These are phyloP conservation scores for Vannuccia rotundouncinata DNA, from an alignment of 2,888 invertebrate genomes.

Conservation along the genomic window DNA sequence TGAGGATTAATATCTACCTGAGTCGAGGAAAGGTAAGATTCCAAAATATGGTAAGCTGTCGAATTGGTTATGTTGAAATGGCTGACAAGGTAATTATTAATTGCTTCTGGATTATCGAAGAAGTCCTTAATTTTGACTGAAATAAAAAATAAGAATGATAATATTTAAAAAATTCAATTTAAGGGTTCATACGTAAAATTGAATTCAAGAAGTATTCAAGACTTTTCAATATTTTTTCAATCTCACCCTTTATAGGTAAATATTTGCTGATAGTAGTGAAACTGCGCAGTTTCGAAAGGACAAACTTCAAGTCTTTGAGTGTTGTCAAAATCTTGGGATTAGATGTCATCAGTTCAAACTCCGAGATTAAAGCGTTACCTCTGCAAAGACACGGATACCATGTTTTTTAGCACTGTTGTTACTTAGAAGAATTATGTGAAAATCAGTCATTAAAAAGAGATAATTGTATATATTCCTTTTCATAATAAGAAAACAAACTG, in stretches of 20 bases:
- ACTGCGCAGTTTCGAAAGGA: background rate
- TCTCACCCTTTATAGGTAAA: background rate
- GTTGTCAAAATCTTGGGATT: background rate
- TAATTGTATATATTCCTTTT: no score
- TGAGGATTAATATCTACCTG: no score
- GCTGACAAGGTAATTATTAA: background rate
- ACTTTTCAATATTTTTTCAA: no score
- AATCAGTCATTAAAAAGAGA: no score
- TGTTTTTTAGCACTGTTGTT: no score
- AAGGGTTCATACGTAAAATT: background rate
- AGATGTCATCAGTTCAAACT: background rate
- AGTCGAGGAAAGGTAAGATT: background rate
- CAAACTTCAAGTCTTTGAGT: background rate
- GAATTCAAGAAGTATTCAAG: no score
- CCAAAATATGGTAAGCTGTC: background rate
- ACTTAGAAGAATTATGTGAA: no score
- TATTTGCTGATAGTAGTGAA: background rate
- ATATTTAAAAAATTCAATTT: background rate
- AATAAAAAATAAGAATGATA: background rate
- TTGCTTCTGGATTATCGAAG: background rate
- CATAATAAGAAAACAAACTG: no score
- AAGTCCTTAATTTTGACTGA: background rate
- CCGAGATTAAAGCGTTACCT: background rate
- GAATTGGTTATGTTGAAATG: background rate
- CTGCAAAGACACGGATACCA: background rate